These are phyloP conservation scores for Cariama cristata DNA, from an alignment of 2,113 vertebrate species.

Conservation along the genomic window DNA sequence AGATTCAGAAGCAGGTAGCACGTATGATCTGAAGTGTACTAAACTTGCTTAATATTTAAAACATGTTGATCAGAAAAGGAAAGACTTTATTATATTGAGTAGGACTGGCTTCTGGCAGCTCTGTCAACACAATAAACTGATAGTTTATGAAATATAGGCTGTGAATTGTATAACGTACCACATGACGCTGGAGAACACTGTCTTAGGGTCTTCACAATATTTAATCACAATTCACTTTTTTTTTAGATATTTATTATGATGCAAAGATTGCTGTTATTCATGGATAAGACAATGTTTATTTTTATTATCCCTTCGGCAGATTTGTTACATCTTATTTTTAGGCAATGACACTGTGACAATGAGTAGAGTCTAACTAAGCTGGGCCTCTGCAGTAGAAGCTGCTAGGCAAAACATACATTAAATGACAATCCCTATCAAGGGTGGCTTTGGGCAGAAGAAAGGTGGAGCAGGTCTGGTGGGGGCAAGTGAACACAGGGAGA, in stretches of 20 bases:
- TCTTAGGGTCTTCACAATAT: background rate
- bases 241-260: background rate
- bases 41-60: background rate
- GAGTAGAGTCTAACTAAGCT: background rate
- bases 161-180: background rate
- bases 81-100: background rate
- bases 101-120: constrained; percentile 6
- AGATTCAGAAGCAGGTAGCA: background rate
- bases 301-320: background rate
- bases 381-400: background rate
- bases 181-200: background rate
- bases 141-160: background rate
- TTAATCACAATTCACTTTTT: background rate
- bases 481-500: background rate
- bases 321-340: background rate
- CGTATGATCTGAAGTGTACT: background rate
- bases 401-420: background rate
- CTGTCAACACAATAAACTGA: background rate
- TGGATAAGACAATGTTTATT: background rate
- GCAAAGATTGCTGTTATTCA: background rate
- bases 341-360: background rate
- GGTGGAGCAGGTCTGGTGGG: background rate
- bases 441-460: background rate
- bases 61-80: background rate
- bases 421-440: background rate